A percentile compares a stretch with the other conserved stretches of the same genome.
Evolutionary conservation across 1,140 invertebrate species (phyloP).

Genomic region (Monochamus saltuarius): DNA sequence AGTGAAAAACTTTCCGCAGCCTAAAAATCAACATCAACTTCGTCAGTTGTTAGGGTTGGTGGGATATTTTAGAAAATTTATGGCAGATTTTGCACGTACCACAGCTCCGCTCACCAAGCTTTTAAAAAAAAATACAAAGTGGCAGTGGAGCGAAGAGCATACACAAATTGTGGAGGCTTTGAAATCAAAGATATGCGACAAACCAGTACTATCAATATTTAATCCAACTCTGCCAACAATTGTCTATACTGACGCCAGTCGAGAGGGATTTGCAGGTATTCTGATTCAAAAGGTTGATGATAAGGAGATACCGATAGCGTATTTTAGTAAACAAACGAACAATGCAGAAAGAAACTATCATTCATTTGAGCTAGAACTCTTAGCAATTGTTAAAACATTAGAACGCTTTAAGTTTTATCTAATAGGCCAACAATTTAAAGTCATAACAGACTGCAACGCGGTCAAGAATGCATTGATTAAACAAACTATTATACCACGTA

Average conservation of each 20-base stretch:
- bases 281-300: constrained; percentile 12
- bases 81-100: constrained; percentile 1
- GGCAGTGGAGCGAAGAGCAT: background rate
- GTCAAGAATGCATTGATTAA: constrained; percentile 11
- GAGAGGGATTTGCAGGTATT: constrained; percentile 13
- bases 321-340: constrained; percentile 17
- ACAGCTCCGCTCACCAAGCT: background rate
- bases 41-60: constrained; percentile 1
- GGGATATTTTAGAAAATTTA: constrained; percentile 11
- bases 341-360: no score
- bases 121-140: background rate
- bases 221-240: background rate
- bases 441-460: background rate
- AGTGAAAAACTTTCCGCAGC: background rate
- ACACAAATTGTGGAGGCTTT: background rate
- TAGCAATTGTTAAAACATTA: constrained; percentile 15
- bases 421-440: background rate
- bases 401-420: constrained; percentile 1
- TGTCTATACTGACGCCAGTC: constrained; percentile 8
- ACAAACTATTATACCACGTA: constrained; percentile 7
- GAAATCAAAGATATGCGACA: background rate
- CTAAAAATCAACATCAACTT: background rate
- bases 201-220: background rate
- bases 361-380: constrained; percentile 11
- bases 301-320: constrained; percentile 6